These are phyloP conservation scores for western clawed frog (Xenopus tropicalis) DNA, from an alignment of 2,113 vertebrate genomes.

Conservation along the genomic window UCB_Xtro_10.0 CM004444.2:87463001-87463500, in stretches of 20 bases:
- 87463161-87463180: background rate
- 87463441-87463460: no score
- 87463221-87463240: background rate
- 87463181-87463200: background rate
- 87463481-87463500: no score
- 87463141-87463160: constrained; percentile 21
- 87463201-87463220: background rate
- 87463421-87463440: no score
- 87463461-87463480: no score
- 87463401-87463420: no score
- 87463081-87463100: constrained; percentile 26
- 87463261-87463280: background rate
- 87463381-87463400: no score
- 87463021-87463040: constrained; percentile 78
- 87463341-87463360: background rate
- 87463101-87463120: constrained; percentile 17
- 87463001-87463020: constrained; percentile 92
- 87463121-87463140: constrained; percentile 23
- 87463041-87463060: constrained; percentile 21
- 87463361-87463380: no score
- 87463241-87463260: background rate
- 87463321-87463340: background rate
- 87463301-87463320: background rate
- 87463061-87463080: constrained; percentile 11
- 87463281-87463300: background rate